Base-by-base conservation (phyloP, 2,888 invertebrate genomes). In the Lissonota sp. region DNA sequence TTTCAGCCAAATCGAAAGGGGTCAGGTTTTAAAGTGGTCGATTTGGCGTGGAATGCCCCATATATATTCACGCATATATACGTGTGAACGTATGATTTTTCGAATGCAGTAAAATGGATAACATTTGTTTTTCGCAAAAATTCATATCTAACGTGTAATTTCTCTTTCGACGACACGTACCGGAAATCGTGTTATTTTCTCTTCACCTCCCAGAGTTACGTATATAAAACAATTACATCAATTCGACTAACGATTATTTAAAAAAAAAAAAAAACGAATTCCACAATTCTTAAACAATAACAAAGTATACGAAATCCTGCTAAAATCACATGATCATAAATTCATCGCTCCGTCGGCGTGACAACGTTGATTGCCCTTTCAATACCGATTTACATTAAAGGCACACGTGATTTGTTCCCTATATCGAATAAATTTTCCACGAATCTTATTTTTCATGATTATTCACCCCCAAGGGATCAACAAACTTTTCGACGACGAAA, bases 251-350 rank as follows among this genome's bases (percentile, higher is more conserved):
- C 84, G 86, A 88, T 87, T 85, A 83, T 86, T 72, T 82, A 78
- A 78, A 64, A 83, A 84, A 85, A 86, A 63, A 70, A 64, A 84
- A 86, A 88, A 87, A 89, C 84, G 87, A 87, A 42, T 51, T 57
- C 16, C 16, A 39, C 42, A 42, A 87, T 87, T 88, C 87, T 88
- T 88, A 88, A 90, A 91, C 86, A 88, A 88, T 90, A 90, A 91
- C 88, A 89, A 90, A 85, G 83, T 87, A 87, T 88, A 88, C 87
- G 88, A 87, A 85, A 88, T 88, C 88, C 87, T 88, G 88, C 87
- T 89, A 88, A 87, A 88, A 91, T 89, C 89, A 90, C 89, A 90
- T 87, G 86, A 87, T 79, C 74, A 84, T 83, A 51, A 26, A 8
- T 57, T 88, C 83, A 85, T 86, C 86, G 80, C 82, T 75, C 74